Evolutionary conservation across 2,797 vertebrate genomes (phyloP).

Genomic region (Xerus rutilus): DNA sequence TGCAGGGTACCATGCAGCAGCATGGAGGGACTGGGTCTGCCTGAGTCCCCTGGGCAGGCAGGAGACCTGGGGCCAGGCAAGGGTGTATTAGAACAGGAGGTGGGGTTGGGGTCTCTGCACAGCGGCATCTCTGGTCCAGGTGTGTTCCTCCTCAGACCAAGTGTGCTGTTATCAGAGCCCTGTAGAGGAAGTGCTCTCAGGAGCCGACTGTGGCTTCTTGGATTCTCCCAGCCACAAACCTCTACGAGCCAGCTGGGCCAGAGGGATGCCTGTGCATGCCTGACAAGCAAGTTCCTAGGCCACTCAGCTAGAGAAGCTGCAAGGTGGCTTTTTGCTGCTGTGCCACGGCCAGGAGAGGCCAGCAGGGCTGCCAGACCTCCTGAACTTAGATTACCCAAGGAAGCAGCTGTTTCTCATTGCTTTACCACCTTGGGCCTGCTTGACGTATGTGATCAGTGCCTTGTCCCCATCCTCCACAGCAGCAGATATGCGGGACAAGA

Average conservation of each 20-base stretch:
- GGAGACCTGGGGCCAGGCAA: background rate
- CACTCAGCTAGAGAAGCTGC: background rate
- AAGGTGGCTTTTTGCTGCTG: background rate
- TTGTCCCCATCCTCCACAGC: background rate
- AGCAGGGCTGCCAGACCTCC: background rate
- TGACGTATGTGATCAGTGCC: background rate
- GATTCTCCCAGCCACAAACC: background rate
- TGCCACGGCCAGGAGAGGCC: background rate
- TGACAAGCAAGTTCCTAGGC: background rate
- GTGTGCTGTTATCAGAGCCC: background rate
- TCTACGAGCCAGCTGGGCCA: background rate
- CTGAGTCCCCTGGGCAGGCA: background rate
- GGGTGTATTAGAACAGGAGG: background rate
- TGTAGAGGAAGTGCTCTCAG: background rate
- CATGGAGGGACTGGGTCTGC: background rate
- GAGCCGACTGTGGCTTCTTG: background rate
- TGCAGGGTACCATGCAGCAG: background rate
- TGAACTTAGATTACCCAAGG: conserved; percentile 32
- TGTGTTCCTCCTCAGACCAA: background rate
- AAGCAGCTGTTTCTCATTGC: background rate
- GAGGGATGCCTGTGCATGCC: background rate
- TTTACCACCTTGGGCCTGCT: background rate
- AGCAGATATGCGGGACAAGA: background rate
- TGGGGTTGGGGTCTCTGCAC: background rate
- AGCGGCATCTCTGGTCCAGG: background rate